phyloP scores from a whole-genome alignment of 2,797 vertebrate species.

The Coendou prehensilis region DNA sequence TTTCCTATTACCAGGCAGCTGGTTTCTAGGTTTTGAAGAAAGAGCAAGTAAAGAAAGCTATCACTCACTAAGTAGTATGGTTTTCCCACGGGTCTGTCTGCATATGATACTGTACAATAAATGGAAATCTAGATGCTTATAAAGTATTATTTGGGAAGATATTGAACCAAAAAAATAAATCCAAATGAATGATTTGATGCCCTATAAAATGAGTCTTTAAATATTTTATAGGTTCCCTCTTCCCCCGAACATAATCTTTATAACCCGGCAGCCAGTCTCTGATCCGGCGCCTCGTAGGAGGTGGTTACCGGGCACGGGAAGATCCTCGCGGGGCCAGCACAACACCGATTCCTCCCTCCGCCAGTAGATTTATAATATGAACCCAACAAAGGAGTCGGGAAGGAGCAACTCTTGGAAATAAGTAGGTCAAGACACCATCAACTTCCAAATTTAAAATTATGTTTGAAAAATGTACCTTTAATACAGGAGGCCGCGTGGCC shows the following conservation, averaged over 20 bases:
- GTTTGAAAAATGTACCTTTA: conserved; percentile 86
- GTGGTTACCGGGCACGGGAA: accelerated
- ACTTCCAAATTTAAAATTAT: conserved; percentile 87
- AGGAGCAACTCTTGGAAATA: conserved; percentile 81
- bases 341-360: neutral
- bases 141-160: conserved; percentile 19
- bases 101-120: neutral
- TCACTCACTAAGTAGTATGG: neutral
- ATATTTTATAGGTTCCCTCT: conserved; percentile 10
- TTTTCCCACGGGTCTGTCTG: neutral
- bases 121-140: neutral
- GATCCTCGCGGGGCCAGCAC: neutral
- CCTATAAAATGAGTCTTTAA: conserved; percentile 54
- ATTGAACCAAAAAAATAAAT: conserved; percentile 30
- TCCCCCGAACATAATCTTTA: conserved; percentile 30
- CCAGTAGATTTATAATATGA: conserved; percentile 77
- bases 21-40: conserved; percentile 15
- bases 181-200: neutral
- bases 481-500: conserved; percentile 72
- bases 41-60: neutral
- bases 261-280: neutral
- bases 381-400: conserved; percentile 76
- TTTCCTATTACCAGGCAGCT: neutral
- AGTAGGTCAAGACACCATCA: conserved; percentile 83
- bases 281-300: neutral